Conservation (phyloP, 2,888 invertebrate species). For the Diadegma fenestrale region DNA sequence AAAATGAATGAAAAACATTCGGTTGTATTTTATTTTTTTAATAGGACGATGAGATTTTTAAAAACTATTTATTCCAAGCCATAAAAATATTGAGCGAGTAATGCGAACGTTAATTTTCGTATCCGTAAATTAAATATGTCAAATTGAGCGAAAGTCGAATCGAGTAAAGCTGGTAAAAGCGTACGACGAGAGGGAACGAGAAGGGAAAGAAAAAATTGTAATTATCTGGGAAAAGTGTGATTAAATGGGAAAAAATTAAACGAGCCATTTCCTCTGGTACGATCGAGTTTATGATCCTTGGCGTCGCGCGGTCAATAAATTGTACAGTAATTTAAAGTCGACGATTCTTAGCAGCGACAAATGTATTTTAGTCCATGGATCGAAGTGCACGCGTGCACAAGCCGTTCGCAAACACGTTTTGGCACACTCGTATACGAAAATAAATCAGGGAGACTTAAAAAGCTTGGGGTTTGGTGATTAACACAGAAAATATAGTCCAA, state of each 20-base stretch:
- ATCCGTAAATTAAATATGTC: background rate
- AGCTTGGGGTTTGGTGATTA: constrained; percentile 6
- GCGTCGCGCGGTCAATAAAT: constrained; percentile 49
- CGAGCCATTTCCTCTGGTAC: background rate
- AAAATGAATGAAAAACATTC: background rate
- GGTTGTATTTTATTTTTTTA: too few species aligned
- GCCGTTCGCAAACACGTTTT: background rate
- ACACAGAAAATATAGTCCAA: constrained; percentile 6
- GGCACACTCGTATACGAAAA: constrained; percentile 31
- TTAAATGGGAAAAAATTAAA: background rate
- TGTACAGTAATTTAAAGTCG: constrained; percentile 49
- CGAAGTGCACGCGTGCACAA: constrained; percentile 37
- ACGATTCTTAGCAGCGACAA: constrained; percentile 23
- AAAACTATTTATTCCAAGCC: background rate
- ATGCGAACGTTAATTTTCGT: background rate
- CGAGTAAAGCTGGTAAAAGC: background rate
- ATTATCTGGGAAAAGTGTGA: background rate
- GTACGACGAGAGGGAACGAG: background rate
- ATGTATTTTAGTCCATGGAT: constrained; percentile 58
- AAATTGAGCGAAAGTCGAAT: background rate
- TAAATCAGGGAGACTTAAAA: constrained; percentile 23
- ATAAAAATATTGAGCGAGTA: background rate
- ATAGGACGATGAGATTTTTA: too few species aligned
- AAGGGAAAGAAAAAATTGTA: background rate
- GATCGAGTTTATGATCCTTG: constrained; percentile 18